phyloP scores from a whole-genome alignment of 2,113 vertebrate species.

The Castor canadensis region DNA sequence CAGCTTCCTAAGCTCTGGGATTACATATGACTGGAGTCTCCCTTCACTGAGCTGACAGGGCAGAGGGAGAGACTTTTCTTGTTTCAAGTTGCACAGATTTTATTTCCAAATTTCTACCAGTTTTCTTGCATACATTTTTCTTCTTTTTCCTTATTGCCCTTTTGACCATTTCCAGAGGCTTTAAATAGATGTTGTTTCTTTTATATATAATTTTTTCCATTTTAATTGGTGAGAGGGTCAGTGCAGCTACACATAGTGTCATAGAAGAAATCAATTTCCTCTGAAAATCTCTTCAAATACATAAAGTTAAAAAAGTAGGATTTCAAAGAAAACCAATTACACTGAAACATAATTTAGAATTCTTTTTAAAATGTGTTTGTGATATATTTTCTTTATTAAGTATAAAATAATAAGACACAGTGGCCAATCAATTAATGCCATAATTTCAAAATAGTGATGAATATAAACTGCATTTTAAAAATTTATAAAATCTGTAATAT shows the following conservation, averaged over 20 bases:
- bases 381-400: not conserved
- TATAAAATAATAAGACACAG: not conserved
- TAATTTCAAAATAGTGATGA: slow-evolving; percentile 37
- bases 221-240: not conserved
- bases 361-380: not conserved
- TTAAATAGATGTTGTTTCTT: not conserved
- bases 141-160: not conserved
- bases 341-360: slow-evolving; percentile 12
- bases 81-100: not conserved
- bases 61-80: not conserved
- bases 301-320: not conserved
- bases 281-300: not conserved
- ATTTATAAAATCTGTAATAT: not conserved
- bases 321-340: not conserved
- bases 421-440: not conserved
- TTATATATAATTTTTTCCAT: not conserved
- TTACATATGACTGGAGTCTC: not conserved
- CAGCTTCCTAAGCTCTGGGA: too few species aligned
- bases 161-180: not conserved
- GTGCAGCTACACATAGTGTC: not conserved
- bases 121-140: not conserved
- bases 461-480: not conserved
- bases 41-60: not conserved
- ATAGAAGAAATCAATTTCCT: not conserved
- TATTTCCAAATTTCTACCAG: not conserved